Evolutionary conservation across 2,113 vertebrate species (phyloP), one percentile per base, ranked within the genome.

Genomic region (Sceloporus tristichus): DNA sequence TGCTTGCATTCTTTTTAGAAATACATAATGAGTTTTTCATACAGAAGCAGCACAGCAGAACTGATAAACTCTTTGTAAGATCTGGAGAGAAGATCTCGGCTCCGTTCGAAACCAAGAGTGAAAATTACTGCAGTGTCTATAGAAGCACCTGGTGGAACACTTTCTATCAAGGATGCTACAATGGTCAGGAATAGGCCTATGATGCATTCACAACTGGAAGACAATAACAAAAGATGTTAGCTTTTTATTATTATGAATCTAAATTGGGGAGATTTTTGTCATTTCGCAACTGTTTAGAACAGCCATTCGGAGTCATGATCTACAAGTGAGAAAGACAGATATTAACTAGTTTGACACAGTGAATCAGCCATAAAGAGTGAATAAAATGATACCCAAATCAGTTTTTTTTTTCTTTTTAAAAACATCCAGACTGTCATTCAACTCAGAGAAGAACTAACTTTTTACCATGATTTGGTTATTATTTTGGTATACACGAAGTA

Each of bases 1-100:
- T 34, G 83, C 66, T 92, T 73, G 40, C 40, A 19, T 92, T 89
- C 83, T 90, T 91, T 82, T 76, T 78, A 88, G 68, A 91, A 95
- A 94, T 89, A 54, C 42, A 48, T 78, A 89, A 95, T 62, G 92
- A 80, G 90, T 88, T 93, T 95, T 94, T 90, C 79, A 89, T 56
- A 53, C 40, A 93, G 92, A 86, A 19, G 78, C 88, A 91, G 77
- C 21, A 40, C 6, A 76, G 9, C 1, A 82, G 92, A 88, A 81
- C 42, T 19, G 76, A 29, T 18, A 84, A 88, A 79, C 59, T 2
- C 65, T 85, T 88, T 56, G 0, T 2, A 77, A 11, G 48, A 1
- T 54, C 27, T 65, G 21, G 18, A 21, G 59, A 86, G 38, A 71
- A 87, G 29, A 89, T 74, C 81, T 77, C 74, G 70, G 77, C 14